Evolutionary conservation across 1,140 invertebrate genomes (phyloP).

Genomic region (Arion vulgaris): DNA sequence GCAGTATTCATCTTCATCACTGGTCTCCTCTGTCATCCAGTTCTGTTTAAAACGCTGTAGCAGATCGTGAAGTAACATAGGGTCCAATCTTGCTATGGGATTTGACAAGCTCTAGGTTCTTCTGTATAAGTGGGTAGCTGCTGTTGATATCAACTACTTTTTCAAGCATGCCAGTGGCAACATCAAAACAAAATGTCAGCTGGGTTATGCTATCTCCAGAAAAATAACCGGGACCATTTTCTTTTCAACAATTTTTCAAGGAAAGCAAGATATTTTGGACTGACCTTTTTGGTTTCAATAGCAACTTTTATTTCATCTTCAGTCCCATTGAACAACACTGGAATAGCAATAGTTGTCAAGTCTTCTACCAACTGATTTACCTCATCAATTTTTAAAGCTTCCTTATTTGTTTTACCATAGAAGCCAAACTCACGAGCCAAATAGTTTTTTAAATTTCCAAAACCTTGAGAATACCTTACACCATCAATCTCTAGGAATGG

Average conservation of each 20-base stretch:
- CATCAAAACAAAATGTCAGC: neutral
- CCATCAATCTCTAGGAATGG: too few species aligned
- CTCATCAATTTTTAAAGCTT: conserved; percentile 14
- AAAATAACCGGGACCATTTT: conserved; percentile 13
- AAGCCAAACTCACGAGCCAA: conserved; percentile 58
- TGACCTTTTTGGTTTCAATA: neutral
- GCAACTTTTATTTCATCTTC: neutral
- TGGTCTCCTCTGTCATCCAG: too few species aligned
- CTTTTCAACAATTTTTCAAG: neutral
- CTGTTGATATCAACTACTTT: neutral
- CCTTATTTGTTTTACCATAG: conserved; percentile 18
- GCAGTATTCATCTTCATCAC: too few species aligned
- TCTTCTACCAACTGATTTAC: neutral
- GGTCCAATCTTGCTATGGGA: neutral
- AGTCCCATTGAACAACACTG: neutral
- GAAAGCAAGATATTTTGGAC: neutral
- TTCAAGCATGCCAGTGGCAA: neutral
- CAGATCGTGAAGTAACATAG: neutral
- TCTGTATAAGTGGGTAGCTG: neutral
- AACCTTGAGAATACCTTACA: too few species aligned
- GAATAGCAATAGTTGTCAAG: neutral
- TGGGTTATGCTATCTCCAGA: neutral
- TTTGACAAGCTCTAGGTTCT: neutral
- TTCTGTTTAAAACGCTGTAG: too few species aligned
- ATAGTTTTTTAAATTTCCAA: too few species aligned